phyloP scores from a whole-genome alignment of 2,888 invertebrate genomes.

The Pristionchus exspectatus region DNA sequence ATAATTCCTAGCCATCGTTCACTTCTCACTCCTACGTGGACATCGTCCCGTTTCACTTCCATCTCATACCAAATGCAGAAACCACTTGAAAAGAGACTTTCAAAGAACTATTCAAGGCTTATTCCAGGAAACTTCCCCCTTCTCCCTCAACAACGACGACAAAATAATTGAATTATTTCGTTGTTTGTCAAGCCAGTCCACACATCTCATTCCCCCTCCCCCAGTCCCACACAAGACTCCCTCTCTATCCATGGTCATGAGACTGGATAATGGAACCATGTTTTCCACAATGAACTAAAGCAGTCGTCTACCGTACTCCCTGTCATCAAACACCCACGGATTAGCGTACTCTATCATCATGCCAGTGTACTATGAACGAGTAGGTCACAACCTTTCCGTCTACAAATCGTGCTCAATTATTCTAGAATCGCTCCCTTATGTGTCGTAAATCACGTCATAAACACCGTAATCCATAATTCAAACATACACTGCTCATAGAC shows the following conservation, averaged over 20 bases:
- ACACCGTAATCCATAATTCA: constrained; percentile 26
- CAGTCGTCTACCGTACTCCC: not conserved
- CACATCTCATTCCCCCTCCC: not conserved
- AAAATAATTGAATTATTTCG: constrained; percentile 24
- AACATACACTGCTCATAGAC: not conserved
- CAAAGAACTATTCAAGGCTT: not conserved
- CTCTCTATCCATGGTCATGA: not conserved
- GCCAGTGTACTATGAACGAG: not conserved
- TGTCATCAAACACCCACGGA: not conserved
- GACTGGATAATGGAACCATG: not conserved
- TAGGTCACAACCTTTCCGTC: not conserved
- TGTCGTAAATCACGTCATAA: not conserved
- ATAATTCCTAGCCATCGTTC: not conserved
- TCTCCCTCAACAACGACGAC: constrained; percentile 2
- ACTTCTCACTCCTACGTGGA: constrained; percentile 1
- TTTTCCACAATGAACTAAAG: not conserved
- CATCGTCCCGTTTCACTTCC: not conserved
- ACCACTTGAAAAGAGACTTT: not conserved
- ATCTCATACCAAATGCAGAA: constrained; percentile 15
- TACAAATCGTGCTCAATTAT: not conserved
- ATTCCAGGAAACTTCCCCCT: not conserved
- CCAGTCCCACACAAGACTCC: not conserved
- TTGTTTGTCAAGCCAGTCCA: not conserved
- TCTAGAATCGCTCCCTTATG: not conserved
- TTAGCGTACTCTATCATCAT: not conserved